Evolutionary conservation across 2,113 vertebrate species (phyloP).

Genomic region (Oostethus manadensis): DNA sequence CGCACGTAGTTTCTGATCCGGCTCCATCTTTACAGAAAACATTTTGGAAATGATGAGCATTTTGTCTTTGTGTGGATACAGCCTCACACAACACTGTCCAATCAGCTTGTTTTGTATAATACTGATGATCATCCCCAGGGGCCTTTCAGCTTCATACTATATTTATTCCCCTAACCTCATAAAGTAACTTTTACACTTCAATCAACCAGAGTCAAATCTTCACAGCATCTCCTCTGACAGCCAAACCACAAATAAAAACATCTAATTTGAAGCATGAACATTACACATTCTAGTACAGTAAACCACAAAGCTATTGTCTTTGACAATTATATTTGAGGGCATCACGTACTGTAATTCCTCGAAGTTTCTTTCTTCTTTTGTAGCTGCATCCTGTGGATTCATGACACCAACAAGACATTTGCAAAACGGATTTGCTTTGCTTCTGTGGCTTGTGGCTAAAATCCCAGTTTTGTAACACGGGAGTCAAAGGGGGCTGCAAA

Average conservation of each 20-base stretch:
- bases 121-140: slow-evolving; percentile 50
- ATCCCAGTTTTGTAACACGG: background rate
- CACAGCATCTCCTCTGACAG: slow-evolving; percentile 2
- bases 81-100: slow-evolving; percentile 51
- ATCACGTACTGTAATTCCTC: too few relatives aligned
- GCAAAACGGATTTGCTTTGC: slow-evolving; percentile 4
- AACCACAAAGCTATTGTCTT: slow-evolving; percentile 5
- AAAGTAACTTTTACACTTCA: background rate
- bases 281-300: background rate
- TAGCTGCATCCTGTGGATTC: slow-evolving; percentile 10
- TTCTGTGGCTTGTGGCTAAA: slow-evolving; percentile 15
- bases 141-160: slow-evolving; percentile 42
- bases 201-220: background rate
- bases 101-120: slow-evolving; percentile 63
- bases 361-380: too few relatives aligned
- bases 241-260: slow-evolving; percentile 28
- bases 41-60: too few relatives aligned
- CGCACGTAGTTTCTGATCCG: too few relatives aligned
- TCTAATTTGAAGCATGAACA: slow-evolving; percentile 9
- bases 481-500: background rate
- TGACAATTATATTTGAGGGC: slow-evolving; percentile 10
- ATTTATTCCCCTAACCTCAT: slow-evolving; percentile 55
- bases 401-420: slow-evolving; percentile 16
- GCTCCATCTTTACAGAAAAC: too few relatives aligned
- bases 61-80: slow-evolving; percentile 66